Conservation (phyloP, 1,140 invertebrate genomes). For the Psix sp. region DNA sequence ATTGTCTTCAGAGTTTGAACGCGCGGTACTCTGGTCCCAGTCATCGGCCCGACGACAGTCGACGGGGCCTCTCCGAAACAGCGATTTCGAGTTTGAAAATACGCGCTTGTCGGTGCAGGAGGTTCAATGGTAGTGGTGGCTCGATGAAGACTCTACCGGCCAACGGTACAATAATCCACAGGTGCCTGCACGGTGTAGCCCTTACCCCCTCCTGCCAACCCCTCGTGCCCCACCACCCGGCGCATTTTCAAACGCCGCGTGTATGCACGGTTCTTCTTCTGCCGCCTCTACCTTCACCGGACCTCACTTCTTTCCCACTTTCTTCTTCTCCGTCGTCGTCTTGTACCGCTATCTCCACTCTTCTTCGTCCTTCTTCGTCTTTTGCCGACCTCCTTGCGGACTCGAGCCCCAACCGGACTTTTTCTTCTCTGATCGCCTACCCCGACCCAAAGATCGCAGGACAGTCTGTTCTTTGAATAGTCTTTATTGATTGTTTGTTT, state of each 20-base stretch:
- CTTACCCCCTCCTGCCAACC: slow-evolving; percentile 61
- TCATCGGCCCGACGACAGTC: slow-evolving; percentile 2
- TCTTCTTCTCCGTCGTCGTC: slow-evolving; percentile 32
- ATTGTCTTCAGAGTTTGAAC: slow-evolving; percentile 20
- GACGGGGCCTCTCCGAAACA: slow-evolving; percentile 2
- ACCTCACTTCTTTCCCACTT: slow-evolving; percentile 27
- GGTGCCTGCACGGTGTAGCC: slow-evolving; percentile 70
- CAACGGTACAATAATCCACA: slow-evolving; percentile 73
- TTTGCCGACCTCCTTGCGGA: slow-evolving; percentile 16
- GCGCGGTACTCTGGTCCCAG: not conserved
- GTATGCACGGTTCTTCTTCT: slow-evolving; percentile 25
- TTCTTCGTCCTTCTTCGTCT: slow-evolving; percentile 23
- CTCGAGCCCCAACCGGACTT: too few relatives aligned
- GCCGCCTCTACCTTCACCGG: slow-evolving; percentile 19
- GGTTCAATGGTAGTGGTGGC: slow-evolving; percentile 71
- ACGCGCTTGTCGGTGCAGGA: slow-evolving; percentile 26
- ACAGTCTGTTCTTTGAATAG: too few relatives aligned
- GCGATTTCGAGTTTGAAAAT: slow-evolving; percentile 39
- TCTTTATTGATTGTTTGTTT: too few relatives aligned
- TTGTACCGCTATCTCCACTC: slow-evolving; percentile 43
- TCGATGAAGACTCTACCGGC: slow-evolving; percentile 75
- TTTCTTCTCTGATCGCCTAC: not conserved
- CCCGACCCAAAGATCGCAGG: too few relatives aligned
- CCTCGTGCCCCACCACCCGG: slow-evolving; percentile 38
- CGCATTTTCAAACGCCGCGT: slow-evolving; percentile 49